Conservation (phyloP, 2,113 vertebrate species). For the Coturnix japonica region DNA sequence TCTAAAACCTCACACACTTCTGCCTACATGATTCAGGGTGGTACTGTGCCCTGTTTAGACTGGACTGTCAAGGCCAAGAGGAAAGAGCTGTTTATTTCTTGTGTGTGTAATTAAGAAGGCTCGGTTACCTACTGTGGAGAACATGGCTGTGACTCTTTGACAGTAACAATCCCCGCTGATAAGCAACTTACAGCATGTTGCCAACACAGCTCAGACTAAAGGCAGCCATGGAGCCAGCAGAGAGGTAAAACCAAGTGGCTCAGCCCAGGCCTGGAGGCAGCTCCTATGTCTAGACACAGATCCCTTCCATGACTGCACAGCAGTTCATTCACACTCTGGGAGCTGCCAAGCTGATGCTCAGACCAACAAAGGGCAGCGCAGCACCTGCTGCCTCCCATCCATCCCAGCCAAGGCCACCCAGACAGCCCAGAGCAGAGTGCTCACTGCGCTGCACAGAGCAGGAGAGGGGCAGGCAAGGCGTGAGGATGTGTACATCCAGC, state of each 20-base stretch:
- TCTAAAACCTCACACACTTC: not conserved
- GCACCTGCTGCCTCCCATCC: not conserved
- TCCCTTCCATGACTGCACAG: rapidly evolving
- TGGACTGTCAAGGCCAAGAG: not conserved
- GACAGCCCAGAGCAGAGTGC: not conserved
- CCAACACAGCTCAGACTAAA: not conserved
- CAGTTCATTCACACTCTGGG: not conserved
- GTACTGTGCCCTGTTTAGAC: not conserved
- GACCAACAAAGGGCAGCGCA: not conserved
- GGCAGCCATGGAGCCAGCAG: not conserved
- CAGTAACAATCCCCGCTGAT: not conserved
- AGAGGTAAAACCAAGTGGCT: not conserved
- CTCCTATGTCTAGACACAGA: not conserved
- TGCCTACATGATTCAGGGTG: not conserved
- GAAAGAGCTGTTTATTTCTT: not conserved
- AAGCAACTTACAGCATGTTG: not conserved
- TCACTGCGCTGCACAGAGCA: not conserved
- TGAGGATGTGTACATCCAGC: not conserved
- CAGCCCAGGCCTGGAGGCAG: not conserved
- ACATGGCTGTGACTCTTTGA: rapidly evolving
- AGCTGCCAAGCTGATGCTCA: not conserved
- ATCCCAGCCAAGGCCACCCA: not conserved
- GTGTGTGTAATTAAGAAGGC: not conserved
- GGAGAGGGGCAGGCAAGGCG: not conserved
- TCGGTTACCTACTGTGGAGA: rapidly evolving